Evolutionary conservation across 2,888 invertebrate species (phyloP), one percentile per base, ranked within the genome.

Genomic region (Itoplectis maculator): DNA sequence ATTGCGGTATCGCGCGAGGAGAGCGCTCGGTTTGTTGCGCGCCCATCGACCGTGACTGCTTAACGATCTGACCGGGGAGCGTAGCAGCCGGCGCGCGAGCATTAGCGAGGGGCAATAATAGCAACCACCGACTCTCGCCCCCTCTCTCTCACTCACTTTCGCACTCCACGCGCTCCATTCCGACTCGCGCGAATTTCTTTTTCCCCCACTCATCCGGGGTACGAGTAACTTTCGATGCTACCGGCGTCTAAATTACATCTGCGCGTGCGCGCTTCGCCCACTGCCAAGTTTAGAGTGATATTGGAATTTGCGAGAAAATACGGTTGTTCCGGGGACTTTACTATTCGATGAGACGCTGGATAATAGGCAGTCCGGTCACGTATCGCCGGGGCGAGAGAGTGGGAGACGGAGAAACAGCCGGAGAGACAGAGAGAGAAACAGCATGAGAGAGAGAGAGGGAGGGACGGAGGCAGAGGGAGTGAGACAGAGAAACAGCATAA

Each of bases 251-350:
- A 77, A 82, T 82, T 76, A 76, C 82, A 61, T 61, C 42, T 66
- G 45, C 13, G 49, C 13, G 20, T 66, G 45, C 13, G 49, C 13
- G 20, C 15, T 5, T 15, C 35, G 35, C 40, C n/a, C 11, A 47
- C 73, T 76, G 76, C 81, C 81, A 79, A 79, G 49, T 81, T 69
- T 75, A 61, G 63, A 73, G 76, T 65, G 81, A 84, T 79, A 81
- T 84, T 84, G 81, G 81, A 84, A 73, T 84, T 84, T 76, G 66
- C 76, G 20, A 40, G 66, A 40, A 70, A 75, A 78, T 74, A 82
- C 74, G 79, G 49, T 68, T 68, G 42, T 51, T 74, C 40, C 61
- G 7, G 72, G 35, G 66, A 40, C 72, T 66, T 81, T 54, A 61
- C 65, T 59, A 54, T 72, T 76, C 68, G 82, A 66, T 72, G 66